Evolutionary conservation across 2,888 invertebrate species (phyloP).

Genomic region (Rhimphoctona megacephalus): DNA sequence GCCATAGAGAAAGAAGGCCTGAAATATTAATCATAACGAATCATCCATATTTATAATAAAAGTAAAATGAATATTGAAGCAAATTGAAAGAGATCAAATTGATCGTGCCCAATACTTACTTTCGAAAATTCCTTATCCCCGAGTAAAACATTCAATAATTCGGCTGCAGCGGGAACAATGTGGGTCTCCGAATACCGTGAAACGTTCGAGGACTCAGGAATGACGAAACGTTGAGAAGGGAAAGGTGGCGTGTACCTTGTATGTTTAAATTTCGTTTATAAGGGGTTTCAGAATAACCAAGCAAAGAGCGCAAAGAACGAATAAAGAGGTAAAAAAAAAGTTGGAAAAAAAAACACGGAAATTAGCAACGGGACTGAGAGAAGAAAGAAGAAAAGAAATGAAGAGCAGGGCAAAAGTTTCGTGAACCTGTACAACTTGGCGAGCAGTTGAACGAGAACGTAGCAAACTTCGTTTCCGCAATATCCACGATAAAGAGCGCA

Average conservation of each 20-base stretch:
- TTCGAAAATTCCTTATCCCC: conserved; percentile 48
- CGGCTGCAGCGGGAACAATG: conserved; percentile 38
- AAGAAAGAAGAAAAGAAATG: conserved; percentile 12
- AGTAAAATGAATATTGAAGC: not conserved
- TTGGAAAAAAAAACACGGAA: not conserved
- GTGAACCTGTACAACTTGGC: conserved; percentile 61
- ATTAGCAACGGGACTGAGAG: conserved; percentile 9
- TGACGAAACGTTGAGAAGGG: conserved; percentile 30
- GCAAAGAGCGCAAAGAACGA: not conserved
- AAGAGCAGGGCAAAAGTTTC: conserved; percentile 33
- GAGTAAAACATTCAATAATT: conserved; percentile 53
- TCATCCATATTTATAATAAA: not conserved
- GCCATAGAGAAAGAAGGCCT: conserved; percentile 77
- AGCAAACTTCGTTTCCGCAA: conserved; percentile 72
- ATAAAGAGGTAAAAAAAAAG: conserved; percentile 1
- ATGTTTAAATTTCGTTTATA: conserved; percentile 22
- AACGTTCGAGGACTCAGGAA: conserved; percentile 34
- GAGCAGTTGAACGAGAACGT: conserved; percentile 73
- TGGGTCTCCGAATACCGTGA: conserved; percentile 37
- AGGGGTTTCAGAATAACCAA: not conserved
- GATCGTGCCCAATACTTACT: conserved; percentile 17
- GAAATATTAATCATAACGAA: conserved; percentile 37
- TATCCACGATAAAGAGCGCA: conserved; percentile 73
- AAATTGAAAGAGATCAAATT: not conserved
- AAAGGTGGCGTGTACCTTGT: conserved; percentile 61